These are phyloP conservation scores for Clitarchus hookeri DNA, from an alignment of 2,888 invertebrate species.

Conservation along the genomic window DNA sequence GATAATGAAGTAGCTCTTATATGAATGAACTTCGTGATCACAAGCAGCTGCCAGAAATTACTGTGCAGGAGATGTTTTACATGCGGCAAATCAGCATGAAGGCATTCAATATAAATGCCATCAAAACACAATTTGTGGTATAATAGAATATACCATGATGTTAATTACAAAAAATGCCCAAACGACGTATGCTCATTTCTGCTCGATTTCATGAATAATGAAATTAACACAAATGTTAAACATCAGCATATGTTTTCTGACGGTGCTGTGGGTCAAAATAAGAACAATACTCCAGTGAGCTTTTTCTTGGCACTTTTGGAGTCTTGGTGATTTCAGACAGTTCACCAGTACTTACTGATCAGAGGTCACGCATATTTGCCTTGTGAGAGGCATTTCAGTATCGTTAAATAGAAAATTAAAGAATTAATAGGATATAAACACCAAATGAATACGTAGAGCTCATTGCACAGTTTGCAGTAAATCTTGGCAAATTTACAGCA, in stretches of 20 bases:
- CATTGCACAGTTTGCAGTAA: no score
- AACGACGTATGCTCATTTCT: constrained; percentile 5
- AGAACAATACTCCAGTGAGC: background rate
- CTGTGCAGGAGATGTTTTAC: background rate
- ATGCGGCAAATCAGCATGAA: background rate
- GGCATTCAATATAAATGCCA: background rate
- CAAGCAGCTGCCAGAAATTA: background rate
- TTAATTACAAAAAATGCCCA: background rate
- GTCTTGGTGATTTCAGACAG: background rate
- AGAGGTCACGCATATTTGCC: background rate
- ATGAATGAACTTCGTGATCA: background rate
- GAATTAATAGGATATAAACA: background rate
- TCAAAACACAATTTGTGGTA: background rate
- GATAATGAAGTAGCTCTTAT: no score
- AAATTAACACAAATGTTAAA: background rate
- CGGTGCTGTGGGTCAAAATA: background rate
- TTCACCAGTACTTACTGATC: background rate
- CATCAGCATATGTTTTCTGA: background rate
- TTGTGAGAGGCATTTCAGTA: background rate
- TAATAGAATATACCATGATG: background rate
- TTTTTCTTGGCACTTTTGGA: background rate
- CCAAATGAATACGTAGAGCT: background rate
- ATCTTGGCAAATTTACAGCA: no score
- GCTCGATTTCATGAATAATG: background rate
- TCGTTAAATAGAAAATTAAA: background rate